Percentiles rank a stretch among this genome's conserved stretches.
These are phyloP conservation scores for Pollenia angustigena DNA, from an alignment of 2,888 invertebrate species.

Conservation along the genomic window DNA sequence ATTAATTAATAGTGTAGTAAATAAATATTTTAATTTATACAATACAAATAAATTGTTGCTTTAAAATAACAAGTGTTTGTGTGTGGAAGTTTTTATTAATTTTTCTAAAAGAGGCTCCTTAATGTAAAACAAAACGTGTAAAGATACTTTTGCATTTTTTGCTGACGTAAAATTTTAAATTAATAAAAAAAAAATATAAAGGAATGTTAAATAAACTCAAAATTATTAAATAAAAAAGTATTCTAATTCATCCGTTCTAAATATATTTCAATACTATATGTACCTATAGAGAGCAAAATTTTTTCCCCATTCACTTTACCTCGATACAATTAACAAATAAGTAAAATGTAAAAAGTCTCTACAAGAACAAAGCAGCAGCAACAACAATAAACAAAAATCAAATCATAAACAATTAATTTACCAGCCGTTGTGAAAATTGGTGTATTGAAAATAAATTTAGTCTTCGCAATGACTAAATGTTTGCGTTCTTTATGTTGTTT, in stretches of 20 bases:
- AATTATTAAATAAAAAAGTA: constrained; percentile 13
- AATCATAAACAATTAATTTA: constrained; percentile 8
- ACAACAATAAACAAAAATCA: neutral
- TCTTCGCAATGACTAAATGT: too few species aligned
- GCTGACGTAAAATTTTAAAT: neutral
- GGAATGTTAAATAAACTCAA: neutral
- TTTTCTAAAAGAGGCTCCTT: too few species aligned
- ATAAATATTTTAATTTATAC: neutral
- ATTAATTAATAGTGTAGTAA: neutral
- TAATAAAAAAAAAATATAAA: neutral
- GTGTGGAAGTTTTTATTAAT: too few species aligned
- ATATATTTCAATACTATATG: constrained; percentile 19
- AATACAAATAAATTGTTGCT: too few species aligned
- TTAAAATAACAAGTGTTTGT: too few species aligned
- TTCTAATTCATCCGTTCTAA: neutral
- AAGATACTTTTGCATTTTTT: neutral
- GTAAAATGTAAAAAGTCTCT: constrained; percentile 6
- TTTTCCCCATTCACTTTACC: neutral
- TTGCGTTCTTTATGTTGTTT: too few species aligned
- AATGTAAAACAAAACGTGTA: neutral
- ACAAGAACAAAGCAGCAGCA: neutral
- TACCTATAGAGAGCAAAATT: neutral
- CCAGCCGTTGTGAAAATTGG: neutral
- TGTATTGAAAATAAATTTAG: constrained; percentile 46
- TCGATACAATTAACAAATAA: constrained; percentile 19